Evolutionary conservation across 2,113 vertebrate species (phyloP), one percentile per base, ranked within the genome.

Genomic region (Dasyprocta punctata): DNA sequence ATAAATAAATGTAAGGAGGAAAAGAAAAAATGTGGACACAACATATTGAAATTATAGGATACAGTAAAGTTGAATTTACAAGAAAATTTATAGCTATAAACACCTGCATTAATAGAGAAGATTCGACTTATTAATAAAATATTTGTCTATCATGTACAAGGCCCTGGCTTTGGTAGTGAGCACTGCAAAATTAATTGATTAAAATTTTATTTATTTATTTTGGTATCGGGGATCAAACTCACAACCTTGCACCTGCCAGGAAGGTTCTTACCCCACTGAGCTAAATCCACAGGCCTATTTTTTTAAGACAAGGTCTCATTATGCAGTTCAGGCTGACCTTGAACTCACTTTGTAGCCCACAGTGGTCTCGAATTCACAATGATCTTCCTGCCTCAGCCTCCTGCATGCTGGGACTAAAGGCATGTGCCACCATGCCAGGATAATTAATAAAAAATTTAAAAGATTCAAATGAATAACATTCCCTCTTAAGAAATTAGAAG

Each of bases 401-500:
- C n/a, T n/a, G n/a, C n/a, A n/a, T n/a, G n/a, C n/a, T n/a, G n/a
- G n/a, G n/a, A n/a, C n/a, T n/a, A n/a, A n/a, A n/a, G n/a, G n/a
- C n/a, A n/a, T n/a, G n/a, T n/a, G n/a, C n/a, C n/a, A n/a, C n/a
- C n/a, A n/a, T n/a, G n/a, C n/a, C n/a, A n/a, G n/a, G n/a, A n/a
- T 20, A 60, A 49, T 7, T 78, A 78, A 22, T 60, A 36, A 89
- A 77, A 54, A 54, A 19, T 20, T 19, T 52, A 24, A 91, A 81
- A 49, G 33, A 73, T 38, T 80, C 54, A 88, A 95, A 90, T 58
- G 49, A 87, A 44, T 33, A 84, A 44, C 38, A 3, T 86, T 86
- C 14, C 54, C 86, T 8, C 24, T 85, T 85, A 85, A 83, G 67
- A 82, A 90, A 78, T n/a, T 78, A 86, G 38, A 86, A 94, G 89